Conservation (phyloP, 2,113 vertebrate genomes). For the Paratilapia polleni region DNA sequence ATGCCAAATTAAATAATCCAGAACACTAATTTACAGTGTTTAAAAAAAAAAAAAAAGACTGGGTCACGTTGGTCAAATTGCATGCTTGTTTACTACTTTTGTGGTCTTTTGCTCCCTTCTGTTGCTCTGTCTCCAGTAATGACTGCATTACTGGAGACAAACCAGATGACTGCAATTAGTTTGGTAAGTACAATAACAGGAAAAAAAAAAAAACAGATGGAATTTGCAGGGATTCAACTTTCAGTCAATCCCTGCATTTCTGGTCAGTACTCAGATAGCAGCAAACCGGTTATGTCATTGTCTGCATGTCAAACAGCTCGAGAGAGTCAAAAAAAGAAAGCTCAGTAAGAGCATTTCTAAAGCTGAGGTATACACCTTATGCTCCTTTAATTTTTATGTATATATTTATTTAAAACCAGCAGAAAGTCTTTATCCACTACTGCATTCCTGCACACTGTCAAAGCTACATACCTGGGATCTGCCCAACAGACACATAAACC, state of each 20-base stretch:
- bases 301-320: neutral
- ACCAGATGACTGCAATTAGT: constrained; percentile 7
- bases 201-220: neutral
- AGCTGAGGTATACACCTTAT: too few species aligned
- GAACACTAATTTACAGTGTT: neutral
- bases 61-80: neutral
- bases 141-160: neutral
- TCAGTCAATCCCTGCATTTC: neutral
- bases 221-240: neutral
- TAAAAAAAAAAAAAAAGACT: neutral
- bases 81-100: neutral
- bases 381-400: too few species aligned
- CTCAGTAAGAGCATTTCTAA: too few species aligned
- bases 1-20: constrained; percentile 6
- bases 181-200: neutral
- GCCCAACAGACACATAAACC: neutral
- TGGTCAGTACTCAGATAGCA: neutral
- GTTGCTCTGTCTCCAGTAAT: neutral
- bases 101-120: neutral
- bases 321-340: neutral
- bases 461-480: neutral
- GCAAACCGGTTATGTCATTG: neutral
- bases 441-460: neutral
- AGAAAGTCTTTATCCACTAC: too few species aligned
- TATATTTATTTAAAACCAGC: too few species aligned